Evolutionary conservation across 2,888 invertebrate species (phyloP), one percentile per base, ranked within the genome.

Genomic region (Alentia gelatinosa): DNA sequence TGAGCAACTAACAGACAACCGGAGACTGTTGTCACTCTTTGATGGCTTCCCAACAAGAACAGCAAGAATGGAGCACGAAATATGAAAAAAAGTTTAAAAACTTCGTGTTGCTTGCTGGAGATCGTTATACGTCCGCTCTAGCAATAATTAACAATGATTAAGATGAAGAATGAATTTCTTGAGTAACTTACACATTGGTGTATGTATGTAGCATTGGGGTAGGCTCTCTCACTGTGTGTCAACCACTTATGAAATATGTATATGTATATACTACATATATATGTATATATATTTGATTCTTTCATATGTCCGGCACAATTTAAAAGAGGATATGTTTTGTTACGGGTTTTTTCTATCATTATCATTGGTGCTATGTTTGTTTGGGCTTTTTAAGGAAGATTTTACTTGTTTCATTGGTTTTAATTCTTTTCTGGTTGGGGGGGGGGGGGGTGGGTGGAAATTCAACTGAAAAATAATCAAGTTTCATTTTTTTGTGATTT

Each of bases 351-450:
- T 39, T 40, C 42, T 86, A 26, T 86, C 37, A 12, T 79, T 79
- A 79, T 79, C 50, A 86, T 86, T 86, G 86, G 86, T 86, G 86
- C 86, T 86, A 86, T 50, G 86, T 86, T 86, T 86, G 86, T 86
- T 86, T 86, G 86, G 86, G 50, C 50, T 86, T 50, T 83, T 83
- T 86, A 86, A 42, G 50, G 47, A 86, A 47, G 86, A 30, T 50
- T 19, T 47, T 3, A 86, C 9, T 47, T 47, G 30, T 47, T 79
- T 79, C n/a, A 39, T 79, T 79, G 35, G 37, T 37, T 39, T 79
- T 79, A 37, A 19, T 35, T 35, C n/a, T 35, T 19, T 37, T 79
- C 39, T 35, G 79, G 83, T 19, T 35, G 83, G 83, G 83, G 39
- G 83, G 83, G 83, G 83, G 37, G 83, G 83, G 37, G 83, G 39